Base-by-base conservation (phyloP, 2,113 vertebrate species). In the Sinocyclocheilus anophthalmus region DNA sequence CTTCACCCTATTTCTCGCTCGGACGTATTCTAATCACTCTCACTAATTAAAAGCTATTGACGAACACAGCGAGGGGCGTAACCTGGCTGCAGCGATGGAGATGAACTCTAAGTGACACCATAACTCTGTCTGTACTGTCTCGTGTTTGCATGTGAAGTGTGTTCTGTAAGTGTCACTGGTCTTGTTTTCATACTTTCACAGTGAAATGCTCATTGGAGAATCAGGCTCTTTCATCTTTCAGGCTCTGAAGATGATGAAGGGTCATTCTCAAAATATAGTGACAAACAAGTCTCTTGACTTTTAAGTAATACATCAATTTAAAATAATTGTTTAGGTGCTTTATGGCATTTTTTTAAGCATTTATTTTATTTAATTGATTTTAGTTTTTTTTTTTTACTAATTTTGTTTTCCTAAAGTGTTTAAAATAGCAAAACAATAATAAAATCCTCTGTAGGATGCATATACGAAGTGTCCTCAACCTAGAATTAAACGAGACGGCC, bases 11-110 rank as follows among this genome's bases (percentile, higher is more conserved):
- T 84, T 90, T 89, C 88, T 88, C 63, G 76, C 84, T 85, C 53
- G 75, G 86, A 88, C 85, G 79, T 90, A 88, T 90, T 86, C 87
- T 90, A 91, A 91, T 91, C 88, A 73, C 84, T 89, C 89, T 89
- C 84, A 20, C 84, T 90, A 91, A 91, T 91, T 90, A 91, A 89
- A 89, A 87, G 76, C 89, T 83, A 86, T 89, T 84, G 87, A 84
- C 26, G 85, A 73, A 81, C 70, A 87, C 57, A 75, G 45, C 14
- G 70, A 76, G 76, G 76, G 84, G 86, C 57, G 77, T 84, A 63
- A 42, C 72, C 63, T 39, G 65, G 83, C 12, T 42, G 30, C 78
- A 72, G 18, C 33, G 45, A 69, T 14, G 76, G 73, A 57, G 75
- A 80, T 84, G 50, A 87, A 83, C 65, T 73, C 69, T 73, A 72